Base-by-base conservation (phyloP, 2,797 vertebrate species). In the Dermochelys coriacea region DNA sequence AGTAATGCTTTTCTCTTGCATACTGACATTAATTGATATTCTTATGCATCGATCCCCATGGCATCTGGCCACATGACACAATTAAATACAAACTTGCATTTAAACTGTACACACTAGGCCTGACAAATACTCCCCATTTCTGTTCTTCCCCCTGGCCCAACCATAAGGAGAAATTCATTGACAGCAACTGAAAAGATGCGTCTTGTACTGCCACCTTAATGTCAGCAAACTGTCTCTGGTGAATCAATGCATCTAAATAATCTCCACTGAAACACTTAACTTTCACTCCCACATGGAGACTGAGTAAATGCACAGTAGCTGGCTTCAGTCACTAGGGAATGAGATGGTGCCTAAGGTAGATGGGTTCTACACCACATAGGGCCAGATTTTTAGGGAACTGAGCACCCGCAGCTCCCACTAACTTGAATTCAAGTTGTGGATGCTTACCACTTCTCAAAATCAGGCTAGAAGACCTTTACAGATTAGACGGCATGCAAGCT, bases 181-280 rank as follows among this genome's bases (percentile, higher is more conserved):
- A 19, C 88, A 86, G 82, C 34, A 96, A 68, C 49, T 49, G 82
- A 92, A 93, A 96, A 88, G 19, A 64, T 11, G 57, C 87, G 16
- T 85, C 37, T 52, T 41, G 79, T 27, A 55, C 51, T 54, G 79
- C n/a, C 87, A 82, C 59, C 51, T 85, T 0, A 3, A 68, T 9
- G 91, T 90, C 49, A 86, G 49, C 34, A 64, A n/a, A 64, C 8
- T 37, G n/a, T 37, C n/a, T 37, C 19, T 21, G n/a, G 19, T 68
- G 64, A 9, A 37, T 37, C 8, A 68, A 68, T 61, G 37, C n/a
- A 37, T 37, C 64, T 37, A 19, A 68, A n/a, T 37, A 37, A 68
- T 31, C 9, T 68, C 61, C 18, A 21, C 64, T 37, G 64, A 68
- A 68, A 68, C 34, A n/a, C n/a, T 16, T 37, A 68, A 68, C 64